Evolutionary conservation across 2,113 vertebrate species (phyloP).

Genomic region (Crotalus helleri): DNA sequence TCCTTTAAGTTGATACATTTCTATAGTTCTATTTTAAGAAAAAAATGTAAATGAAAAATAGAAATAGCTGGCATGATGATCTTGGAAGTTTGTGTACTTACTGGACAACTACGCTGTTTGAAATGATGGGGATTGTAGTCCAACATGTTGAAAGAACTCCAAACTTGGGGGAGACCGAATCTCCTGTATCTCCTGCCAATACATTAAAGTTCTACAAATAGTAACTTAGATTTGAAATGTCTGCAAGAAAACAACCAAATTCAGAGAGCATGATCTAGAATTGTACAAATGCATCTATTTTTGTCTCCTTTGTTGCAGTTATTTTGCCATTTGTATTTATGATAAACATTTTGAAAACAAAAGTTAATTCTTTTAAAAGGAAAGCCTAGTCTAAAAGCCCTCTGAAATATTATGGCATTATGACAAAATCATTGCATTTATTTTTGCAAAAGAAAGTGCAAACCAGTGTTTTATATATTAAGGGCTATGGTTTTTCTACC

Average conservation of each 20-base stretch:
- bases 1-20: not conserved
- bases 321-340: not conserved
- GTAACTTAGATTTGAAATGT: not conserved
- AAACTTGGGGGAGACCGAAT: not conserved
- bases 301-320: not conserved
- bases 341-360: not conserved
- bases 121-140: not conserved
- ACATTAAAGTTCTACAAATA: not conserved
- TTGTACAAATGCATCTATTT: not conserved
- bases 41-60: not conserved
- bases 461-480: not conserved
- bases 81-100: not conserved
- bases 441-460: not conserved
- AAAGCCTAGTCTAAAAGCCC: not conserved
- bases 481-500: not conserved
- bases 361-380: not conserved
- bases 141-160: not conserved
- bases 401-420: not conserved
- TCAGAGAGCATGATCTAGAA: not conserved
- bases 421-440: not conserved
- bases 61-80: not conserved
- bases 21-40: not conserved
- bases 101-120: not conserved
- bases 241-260: not conserved
- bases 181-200: not conserved